These are phyloP conservation scores for Eupithecia vulgata DNA, from an alignment of 2,888 invertebrate genomes.

Conservation along the genomic window DNA sequence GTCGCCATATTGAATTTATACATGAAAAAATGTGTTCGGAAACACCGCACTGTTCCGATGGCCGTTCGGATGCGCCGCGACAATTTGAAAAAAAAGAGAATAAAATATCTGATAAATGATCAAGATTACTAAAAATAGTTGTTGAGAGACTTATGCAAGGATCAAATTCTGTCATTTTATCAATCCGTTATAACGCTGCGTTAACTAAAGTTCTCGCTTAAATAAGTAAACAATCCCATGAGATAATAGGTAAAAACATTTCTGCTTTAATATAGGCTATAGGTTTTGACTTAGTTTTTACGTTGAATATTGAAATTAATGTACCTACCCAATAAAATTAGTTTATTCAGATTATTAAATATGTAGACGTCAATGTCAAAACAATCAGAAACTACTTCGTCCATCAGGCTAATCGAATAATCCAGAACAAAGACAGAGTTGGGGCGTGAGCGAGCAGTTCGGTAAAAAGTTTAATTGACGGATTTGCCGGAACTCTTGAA, in stretches of 20 bases:
- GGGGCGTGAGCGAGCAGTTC: constrained; percentile 46
- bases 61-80: too few relatives aligned
- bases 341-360: background rate
- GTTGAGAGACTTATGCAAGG: too few relatives aligned
- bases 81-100: too few relatives aligned
- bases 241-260: too few relatives aligned
- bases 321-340: background rate
- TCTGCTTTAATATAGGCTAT: too few relatives aligned
- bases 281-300: background rate
- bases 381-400: background rate
- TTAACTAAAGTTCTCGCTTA: background rate
- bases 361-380: background rate
- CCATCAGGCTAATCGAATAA: constrained; percentile 61
- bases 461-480: constrained; percentile 67
- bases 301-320: background rate
- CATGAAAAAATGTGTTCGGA: too few relatives aligned
- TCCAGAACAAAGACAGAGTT: constrained; percentile 62
- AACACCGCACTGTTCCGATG: too few relatives aligned
- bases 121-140: too few relatives aligned
- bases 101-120: too few relatives aligned
- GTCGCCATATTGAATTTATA: too few relatives aligned
- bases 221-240: background rate
- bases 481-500: constrained; percentile 57
- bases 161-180: background rate
- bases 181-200: background rate